Base-by-base conservation (phyloP, 2,888 invertebrate genomes). In the Lepidochrysops patricia region DNA sequence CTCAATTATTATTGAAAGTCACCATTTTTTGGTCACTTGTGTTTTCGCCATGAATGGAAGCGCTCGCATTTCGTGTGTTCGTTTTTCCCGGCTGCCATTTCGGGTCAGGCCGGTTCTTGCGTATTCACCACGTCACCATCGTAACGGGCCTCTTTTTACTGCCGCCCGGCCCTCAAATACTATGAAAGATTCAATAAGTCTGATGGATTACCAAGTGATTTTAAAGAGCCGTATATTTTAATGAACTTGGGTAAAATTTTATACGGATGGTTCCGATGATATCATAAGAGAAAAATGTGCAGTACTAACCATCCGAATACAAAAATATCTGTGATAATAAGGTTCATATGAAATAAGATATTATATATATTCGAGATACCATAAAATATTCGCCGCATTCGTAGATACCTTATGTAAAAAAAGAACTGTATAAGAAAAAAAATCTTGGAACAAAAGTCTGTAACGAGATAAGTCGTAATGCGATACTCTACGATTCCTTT, bases 391-490 rank as follows among this genome's bases (percentile, higher is more conserved):
- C 75, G 76, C 77, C 75, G 74, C 69, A 67, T 69, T 70, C 48
- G 58, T 60, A 57, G 37, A 54, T 59, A 43, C 15, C 43, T 57
- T 54, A 67, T 73, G 75, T 69, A 75, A 77, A 76, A 80, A 77
- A 77, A 74, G 61, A 79, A 77, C 77, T 71, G 72, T 75, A n/a
- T n/a, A 77, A 68, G 73, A 75, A 76, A 67, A 70, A 75, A 70
- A 72, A 70, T n/a, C 72, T 74, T 62, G 61, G 63, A 65, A 77
- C 79, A 81, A 80, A 79, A 79, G 72, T 73, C 70, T 76, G 83
- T 81, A 82, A 85, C 82, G 78, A 86, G 81, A 84, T 83, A 83
- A 80, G 78, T 72, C 75, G 87, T 84, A 87, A 88, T 81, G 83
- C 76, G 84, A 88, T 84, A 82, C 75, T 74, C 78, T 80, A 84